phyloP scores from a whole-genome alignment of 2,797 vertebrate species.

The Sebastes ruberrimus region DNA sequence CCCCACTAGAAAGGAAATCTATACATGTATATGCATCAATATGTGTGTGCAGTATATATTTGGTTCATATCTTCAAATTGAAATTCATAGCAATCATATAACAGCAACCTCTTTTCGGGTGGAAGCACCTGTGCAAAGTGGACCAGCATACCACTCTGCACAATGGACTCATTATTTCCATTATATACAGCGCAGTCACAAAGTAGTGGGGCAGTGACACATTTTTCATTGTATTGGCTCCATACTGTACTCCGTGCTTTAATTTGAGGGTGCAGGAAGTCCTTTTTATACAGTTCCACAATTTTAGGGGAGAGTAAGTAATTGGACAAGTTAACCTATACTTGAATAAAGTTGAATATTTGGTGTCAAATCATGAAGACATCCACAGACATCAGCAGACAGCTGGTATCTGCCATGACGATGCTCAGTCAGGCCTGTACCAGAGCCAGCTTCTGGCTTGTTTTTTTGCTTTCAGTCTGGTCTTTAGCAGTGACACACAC shows the following conservation, averaged over 20 bases:
- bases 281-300: not conserved
- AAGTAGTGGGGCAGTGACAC: not conserved
- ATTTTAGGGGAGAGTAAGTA: not conserved
- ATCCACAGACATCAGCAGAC: not conserved
- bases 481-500: not conserved
- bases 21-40: not conserved
- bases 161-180: slow-evolving; percentile 3
- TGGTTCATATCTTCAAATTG: not conserved
- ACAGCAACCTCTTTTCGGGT: not conserved
- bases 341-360: not conserved
- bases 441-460: not conserved
- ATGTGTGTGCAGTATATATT: not conserved
- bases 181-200: not conserved
- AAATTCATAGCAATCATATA: not conserved
- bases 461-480: not conserved
- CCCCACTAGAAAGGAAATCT: not conserved
- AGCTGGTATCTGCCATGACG: not conserved
- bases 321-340: not conserved
- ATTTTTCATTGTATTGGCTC: not conserved
- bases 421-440: not conserved
- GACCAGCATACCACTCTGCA: not conserved
- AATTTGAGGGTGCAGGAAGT: not conserved
- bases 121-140: not conserved
- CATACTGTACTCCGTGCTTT: not conserved
- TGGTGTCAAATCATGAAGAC: not conserved